A percentile compares a stretch with the other conserved stretches of the same genome.
Conservation (phyloP, 2,888 invertebrate genomes). For the Margaritifera margaritifera region DNA sequence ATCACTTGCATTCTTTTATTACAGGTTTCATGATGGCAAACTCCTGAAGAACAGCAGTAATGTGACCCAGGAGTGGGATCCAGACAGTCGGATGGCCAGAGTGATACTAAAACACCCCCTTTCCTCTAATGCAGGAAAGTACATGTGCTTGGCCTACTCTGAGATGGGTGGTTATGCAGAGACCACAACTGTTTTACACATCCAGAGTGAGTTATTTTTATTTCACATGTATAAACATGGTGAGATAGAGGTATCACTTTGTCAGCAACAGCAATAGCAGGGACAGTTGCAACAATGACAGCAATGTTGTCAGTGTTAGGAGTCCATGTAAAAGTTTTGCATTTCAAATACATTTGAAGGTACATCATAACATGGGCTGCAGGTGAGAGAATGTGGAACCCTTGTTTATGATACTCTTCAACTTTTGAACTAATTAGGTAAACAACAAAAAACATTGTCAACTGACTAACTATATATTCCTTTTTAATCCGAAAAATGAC, state of each 20-base stretch:
- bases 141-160: conserved; percentile 36
- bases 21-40: conserved; percentile 40
- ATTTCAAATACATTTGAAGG: too few species aligned
- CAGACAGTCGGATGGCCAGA: conserved; percentile 28
- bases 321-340: neutral
- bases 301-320: neutral
- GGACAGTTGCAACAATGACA: neutral
- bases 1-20: neutral
- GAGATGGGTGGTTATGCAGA: conserved; percentile 34
- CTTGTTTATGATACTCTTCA: too few species aligned
- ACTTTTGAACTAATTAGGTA: too few species aligned
- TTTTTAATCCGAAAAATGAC: too few species aligned
- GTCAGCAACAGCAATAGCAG: neutral
- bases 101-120: conserved; percentile 26
- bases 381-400: too few species aligned
- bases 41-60: conserved; percentile 20
- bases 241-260: neutral
- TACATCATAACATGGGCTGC: too few species aligned
- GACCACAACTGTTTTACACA: conserved; percentile 27
- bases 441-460: too few species aligned
- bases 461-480: too few species aligned
- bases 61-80: conserved; percentile 25
- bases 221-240: neutral
- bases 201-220: conserved; percentile 23
- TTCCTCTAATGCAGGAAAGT: conserved; percentile 36